Percentiles rank a stretch among this genome's conserved stretches.
Conservation (phyloP, 2,113 vertebrate species). For the Rattus rattus region DNA sequence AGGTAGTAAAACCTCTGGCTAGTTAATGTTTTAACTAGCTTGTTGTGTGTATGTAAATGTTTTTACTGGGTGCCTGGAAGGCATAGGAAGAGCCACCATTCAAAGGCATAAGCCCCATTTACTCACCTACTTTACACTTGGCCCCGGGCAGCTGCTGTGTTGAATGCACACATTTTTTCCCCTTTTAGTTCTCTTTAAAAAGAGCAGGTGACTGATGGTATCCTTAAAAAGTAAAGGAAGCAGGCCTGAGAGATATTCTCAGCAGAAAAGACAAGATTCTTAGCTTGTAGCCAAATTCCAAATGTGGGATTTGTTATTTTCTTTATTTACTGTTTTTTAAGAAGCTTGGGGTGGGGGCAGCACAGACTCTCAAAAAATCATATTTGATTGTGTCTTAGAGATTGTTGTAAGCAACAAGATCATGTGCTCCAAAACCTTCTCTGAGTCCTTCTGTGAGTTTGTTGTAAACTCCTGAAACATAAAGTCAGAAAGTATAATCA, state of each 20-base stretch:
- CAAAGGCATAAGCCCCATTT: background rate
- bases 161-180: background rate
- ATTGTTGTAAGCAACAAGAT: background rate
- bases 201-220: background rate
- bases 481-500: background rate
- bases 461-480: background rate
- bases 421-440: background rate
- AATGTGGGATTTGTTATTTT: slow-evolving; percentile 18
- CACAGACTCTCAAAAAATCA: background rate
- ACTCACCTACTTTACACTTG: background rate
- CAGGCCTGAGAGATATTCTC: slow-evolving; percentile 21
- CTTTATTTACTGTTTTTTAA: background rate
- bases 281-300: slow-evolving; percentile 1
- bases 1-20: background rate
- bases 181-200: slow-evolving; percentile 40
- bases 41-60: background rate
- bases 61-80: background rate
- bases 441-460: background rate
- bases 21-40: background rate
- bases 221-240: slow-evolving; percentile 14
- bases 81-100: background rate
- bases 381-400: background rate
- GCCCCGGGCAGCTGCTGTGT: background rate
- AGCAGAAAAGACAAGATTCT: background rate
- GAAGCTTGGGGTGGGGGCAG: background rate